A percentile compares a stretch with the other conserved stretches of the same genome.
These are phyloP conservation scores for Coelopa frigida DNA, from an alignment of 1,140 invertebrate genomes.

Conservation along the genomic window DNA sequence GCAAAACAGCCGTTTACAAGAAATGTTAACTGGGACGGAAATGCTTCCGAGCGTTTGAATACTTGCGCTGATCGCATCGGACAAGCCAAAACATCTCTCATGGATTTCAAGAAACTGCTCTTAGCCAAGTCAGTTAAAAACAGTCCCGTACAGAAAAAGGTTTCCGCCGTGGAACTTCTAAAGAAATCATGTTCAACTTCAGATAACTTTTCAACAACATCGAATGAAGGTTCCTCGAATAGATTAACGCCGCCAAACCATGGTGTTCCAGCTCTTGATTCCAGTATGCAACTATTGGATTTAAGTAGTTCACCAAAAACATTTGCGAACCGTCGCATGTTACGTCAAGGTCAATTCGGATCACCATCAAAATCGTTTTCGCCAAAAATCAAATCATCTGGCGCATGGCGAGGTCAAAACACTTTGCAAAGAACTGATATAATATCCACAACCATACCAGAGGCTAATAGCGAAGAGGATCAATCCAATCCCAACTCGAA, in stretches of 20 bases:
- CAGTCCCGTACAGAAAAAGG: slow-evolving; percentile 48
- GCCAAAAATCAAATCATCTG: slow-evolving; percentile 60
- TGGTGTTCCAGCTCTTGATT: slow-evolving; percentile 28
- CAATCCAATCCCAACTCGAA: slow-evolving; percentile 30
- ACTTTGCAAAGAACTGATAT: slow-evolving; percentile 66
- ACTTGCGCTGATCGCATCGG: slow-evolving; percentile 53
- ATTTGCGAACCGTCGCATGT: slow-evolving; percentile 53
- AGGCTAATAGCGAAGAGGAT: slow-evolving; percentile 69
- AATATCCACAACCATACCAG: slow-evolving; percentile 75
- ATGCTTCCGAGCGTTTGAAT: slow-evolving; percentile 50
- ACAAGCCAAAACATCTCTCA: slow-evolving; percentile 59
- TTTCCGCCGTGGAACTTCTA: slow-evolving; percentile 76
- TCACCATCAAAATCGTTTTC: slow-evolving; percentile 51
- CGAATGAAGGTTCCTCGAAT: not conserved
- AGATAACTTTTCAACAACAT: not conserved
- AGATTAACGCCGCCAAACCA: not conserved
- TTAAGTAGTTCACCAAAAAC: slow-evolving; percentile 60
- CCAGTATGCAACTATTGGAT: slow-evolving; percentile 47
- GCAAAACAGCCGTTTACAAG: slow-evolving; percentile 27
- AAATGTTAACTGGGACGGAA: slow-evolving; percentile 28
- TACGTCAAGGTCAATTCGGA: slow-evolving; percentile 49
- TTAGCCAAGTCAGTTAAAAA: slow-evolving; percentile 52
- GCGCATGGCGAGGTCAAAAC: slow-evolving; percentile 59
- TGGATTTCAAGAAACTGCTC: slow-evolving; percentile 76
- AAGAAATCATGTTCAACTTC: slow-evolving; percentile 50